phyloP scores from a whole-genome alignment of 2,113 vertebrate species.

The Lota lota region DNA sequence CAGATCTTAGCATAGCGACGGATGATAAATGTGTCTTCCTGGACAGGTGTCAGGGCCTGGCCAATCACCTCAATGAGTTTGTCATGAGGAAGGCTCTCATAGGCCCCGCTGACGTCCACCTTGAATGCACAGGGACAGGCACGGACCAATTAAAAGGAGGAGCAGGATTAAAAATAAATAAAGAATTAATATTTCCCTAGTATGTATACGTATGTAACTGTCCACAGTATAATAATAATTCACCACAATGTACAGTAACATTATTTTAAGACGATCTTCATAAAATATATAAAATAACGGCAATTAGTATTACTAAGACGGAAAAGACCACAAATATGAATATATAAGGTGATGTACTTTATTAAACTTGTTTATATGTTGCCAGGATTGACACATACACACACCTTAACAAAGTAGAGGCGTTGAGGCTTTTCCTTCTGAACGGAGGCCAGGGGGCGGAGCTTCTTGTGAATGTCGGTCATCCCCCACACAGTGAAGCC shows the following conservation, averaged over 20 bases:
- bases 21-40: slow-evolving; percentile 72
- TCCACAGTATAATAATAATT: too few relatives aligned
- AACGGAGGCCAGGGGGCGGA: slow-evolving; percentile 66
- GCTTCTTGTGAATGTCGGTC: slow-evolving; percentile 77
- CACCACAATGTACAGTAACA: too few relatives aligned
- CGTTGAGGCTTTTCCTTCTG: slow-evolving; percentile 60
- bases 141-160: too few relatives aligned
- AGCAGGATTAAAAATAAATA: too few relatives aligned
- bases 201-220: too few relatives aligned
- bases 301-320: not conserved
- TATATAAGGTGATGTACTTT: too few relatives aligned
- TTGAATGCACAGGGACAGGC: slow-evolving; percentile 42
- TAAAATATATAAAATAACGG: too few relatives aligned
- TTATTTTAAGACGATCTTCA: too few relatives aligned
- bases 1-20: slow-evolving; percentile 80
- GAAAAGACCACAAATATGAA: not conserved
- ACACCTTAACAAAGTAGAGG: slow-evolving; percentile 91
- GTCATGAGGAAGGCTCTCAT: slow-evolving; percentile 84
- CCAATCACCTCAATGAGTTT: slow-evolving; percentile 83
- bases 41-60: slow-evolving; percentile 62
- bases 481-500: slow-evolving; percentile 87
- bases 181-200: too few relatives aligned
- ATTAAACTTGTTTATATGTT: too few relatives aligned
- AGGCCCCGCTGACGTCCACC: slow-evolving; percentile 88
- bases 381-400: not conserved